Evolutionary conservation across 2,888 invertebrate genomes (phyloP).

Genomic region (Oligia latruncula): DNA sequence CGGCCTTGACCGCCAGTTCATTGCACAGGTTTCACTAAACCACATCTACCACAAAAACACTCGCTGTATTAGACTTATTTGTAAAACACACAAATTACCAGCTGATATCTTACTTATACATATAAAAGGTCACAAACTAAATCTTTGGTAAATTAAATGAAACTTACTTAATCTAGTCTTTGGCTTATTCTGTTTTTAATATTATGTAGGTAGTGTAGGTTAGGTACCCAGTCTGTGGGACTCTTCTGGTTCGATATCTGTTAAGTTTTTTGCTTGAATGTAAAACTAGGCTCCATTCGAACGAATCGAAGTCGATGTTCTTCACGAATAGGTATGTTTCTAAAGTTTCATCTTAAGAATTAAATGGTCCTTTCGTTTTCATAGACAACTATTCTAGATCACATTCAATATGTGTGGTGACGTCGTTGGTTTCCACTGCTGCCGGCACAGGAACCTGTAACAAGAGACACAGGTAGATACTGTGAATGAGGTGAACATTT

Average conservation of each 20-base stretch:
- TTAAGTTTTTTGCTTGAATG: background rate
- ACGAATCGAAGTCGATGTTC: background rate
- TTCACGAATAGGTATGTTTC: background rate
- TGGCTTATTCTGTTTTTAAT: background rate
- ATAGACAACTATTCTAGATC: slow-evolving; percentile 10
- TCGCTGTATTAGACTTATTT: slow-evolving; percentile 1
- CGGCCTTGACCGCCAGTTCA: slow-evolving; percentile 57
- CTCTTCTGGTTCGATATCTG: background rate
- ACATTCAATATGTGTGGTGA: slow-evolving; percentile 26
- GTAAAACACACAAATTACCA: slow-evolving; percentile 24
- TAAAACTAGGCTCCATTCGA: background rate
- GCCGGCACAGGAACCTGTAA: slow-evolving; percentile 46
- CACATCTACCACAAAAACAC: slow-evolving; percentile 35
- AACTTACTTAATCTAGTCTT: background rate
- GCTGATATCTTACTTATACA: slow-evolving; percentile 1
- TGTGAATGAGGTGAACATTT: background rate
- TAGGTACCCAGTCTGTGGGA: background rate
- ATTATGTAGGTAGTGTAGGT: background rate
- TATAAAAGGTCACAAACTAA: background rate
- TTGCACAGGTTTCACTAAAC: slow-evolving; percentile 56
- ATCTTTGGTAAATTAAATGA: background rate
- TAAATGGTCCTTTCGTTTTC: background rate
- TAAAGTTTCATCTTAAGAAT: background rate
- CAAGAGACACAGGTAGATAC: slow-evolving; percentile 4
- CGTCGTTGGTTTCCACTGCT: slow-evolving; percentile 4